Evolutionary conservation across 2,113 vertebrate species (phyloP).

Genomic region (Mastomys natalensis): DNA sequence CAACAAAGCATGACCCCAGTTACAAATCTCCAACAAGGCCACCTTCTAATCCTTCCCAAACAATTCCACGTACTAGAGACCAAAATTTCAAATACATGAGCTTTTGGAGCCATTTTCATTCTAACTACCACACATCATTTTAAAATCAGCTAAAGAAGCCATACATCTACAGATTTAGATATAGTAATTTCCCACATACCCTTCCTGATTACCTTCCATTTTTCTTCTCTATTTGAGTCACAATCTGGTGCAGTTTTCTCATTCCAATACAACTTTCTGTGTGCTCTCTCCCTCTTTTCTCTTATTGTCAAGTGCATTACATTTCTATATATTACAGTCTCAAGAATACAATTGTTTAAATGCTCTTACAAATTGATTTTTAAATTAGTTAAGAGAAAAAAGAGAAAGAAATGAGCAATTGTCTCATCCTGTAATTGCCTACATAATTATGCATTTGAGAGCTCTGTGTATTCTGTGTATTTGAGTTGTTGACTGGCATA

Average conservation of each 20-base stretch:
- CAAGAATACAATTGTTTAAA: constrained; percentile 28
- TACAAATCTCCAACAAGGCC: not conserved
- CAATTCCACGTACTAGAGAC: not conserved
- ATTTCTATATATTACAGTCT: not conserved
- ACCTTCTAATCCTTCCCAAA: not conserved
- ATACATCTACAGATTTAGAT: not conserved
- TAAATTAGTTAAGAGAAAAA: constrained; percentile 33
- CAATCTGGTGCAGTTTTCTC: not conserved
- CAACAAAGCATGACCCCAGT: not conserved
- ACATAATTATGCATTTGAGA: not conserved
- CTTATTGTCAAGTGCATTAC: constrained; percentile 26
- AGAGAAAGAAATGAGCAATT: constrained; percentile 19
- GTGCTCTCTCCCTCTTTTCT: not conserved
- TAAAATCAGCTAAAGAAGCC: not conserved
- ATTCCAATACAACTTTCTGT: not conserved
- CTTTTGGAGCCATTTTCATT: not conserved
- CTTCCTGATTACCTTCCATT: not conserved
- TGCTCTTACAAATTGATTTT: constrained; percentile 35
- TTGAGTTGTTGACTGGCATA: not conserved
- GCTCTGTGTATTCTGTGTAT: not conserved
- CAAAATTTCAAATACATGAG: not conserved
- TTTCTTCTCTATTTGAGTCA: not conserved
- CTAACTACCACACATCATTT: not conserved
- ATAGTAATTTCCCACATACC: not conserved
- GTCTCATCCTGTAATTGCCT: not conserved